Conservation (phyloP, 2,113 vertebrate species). For the Seriola dumerili region DNA sequence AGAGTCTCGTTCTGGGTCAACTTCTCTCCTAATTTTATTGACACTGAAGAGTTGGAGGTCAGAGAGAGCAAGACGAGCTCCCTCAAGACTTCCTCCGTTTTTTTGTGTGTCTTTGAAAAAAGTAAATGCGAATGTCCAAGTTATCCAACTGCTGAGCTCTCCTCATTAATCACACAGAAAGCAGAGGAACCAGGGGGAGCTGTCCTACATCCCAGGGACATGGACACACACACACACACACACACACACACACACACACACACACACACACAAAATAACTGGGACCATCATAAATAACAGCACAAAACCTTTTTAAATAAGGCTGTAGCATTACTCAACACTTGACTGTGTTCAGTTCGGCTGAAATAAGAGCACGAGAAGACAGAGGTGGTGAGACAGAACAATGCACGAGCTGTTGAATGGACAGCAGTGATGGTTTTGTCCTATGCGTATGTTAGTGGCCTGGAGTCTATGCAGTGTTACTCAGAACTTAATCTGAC, state of each 20-base stretch:
- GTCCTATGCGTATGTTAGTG: constrained; percentile 35
- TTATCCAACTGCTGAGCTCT: constrained; percentile 61
- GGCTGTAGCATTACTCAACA: constrained; percentile 57
- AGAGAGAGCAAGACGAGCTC: constrained; percentile 36
- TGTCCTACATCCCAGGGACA: constrained; percentile 74
- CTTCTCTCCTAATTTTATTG: constrained; percentile 39
- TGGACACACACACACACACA: constrained; percentile 22
- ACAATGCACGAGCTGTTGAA: constrained; percentile 9
- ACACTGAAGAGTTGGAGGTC: constrained; percentile 53
- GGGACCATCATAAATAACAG: constrained; percentile 66
- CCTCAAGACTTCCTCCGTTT: constrained; percentile 37
- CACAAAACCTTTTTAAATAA: constrained; percentile 60
- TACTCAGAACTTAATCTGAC: constrained; percentile 48
- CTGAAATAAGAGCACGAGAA: constrained; percentile 37
- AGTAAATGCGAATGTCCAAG: constrained; percentile 51
- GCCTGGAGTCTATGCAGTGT: constrained; percentile 35
- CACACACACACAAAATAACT: constrained; percentile 72
- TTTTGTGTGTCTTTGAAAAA: constrained; percentile 61
- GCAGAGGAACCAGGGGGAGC: constrained; percentile 75
- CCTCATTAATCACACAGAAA: constrained; percentile 80
- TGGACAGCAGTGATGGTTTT: constrained; percentile 25
- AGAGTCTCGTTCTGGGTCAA: constrained; percentile 15
- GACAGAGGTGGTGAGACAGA: constrained; percentile 4
- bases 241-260: constrained; percentile 47
- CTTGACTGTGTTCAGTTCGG: neutral